phyloP scores from a whole-genome alignment of 2,888 invertebrate genomes.

The Cryptus viduatorius region DNA sequence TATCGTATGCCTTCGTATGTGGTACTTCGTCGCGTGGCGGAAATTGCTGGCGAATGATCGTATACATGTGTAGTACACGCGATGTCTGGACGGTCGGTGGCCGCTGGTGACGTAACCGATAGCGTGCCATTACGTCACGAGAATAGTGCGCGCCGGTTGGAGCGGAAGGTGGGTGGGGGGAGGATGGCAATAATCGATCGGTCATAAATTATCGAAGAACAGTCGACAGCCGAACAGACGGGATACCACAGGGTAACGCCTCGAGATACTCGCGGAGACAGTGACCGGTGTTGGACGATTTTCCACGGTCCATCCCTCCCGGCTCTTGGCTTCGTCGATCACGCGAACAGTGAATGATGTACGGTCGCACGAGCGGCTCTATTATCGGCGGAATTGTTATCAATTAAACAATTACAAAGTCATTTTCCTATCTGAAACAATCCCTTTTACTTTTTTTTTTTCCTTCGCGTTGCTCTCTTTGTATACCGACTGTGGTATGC shows the following conservation, averaged over 20 bases:
- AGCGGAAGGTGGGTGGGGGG: neutral
- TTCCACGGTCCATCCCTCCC: constrained; percentile 10
- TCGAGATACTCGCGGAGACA: constrained; percentile 31
- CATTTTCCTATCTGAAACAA: neutral
- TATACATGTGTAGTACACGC: constrained; percentile 62
- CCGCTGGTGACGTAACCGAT: constrained; percentile 67
- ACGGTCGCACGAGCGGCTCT: neutral
- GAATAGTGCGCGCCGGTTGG: constrained; percentile 23
- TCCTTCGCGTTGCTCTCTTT: no score
- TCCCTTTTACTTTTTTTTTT: no score
- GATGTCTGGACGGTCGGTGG: constrained; percentile 63
- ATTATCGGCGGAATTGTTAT: neutral
- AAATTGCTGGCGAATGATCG: constrained; percentile 64
- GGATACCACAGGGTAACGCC: constrained; percentile 25
- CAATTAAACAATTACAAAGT: neutral
- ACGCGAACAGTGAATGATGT: constrained; percentile 11
- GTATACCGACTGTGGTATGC: no score
- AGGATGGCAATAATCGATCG: constrained; percentile 46
- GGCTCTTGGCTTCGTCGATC: neutral
- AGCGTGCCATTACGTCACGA: constrained; percentile 67
- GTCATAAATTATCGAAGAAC: constrained; percentile 64
- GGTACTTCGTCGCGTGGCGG: constrained; percentile 66
- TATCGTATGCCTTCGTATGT: constrained; percentile 17
- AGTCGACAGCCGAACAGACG: constrained; percentile 29
- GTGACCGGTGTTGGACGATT: constrained; percentile 22